Percentiles rank a stretch among this genome's conserved stretches.
Evolutionary conservation across 1,140 invertebrate genomes (phyloP).

Genomic region (Lordiphosa collinella): DNA sequence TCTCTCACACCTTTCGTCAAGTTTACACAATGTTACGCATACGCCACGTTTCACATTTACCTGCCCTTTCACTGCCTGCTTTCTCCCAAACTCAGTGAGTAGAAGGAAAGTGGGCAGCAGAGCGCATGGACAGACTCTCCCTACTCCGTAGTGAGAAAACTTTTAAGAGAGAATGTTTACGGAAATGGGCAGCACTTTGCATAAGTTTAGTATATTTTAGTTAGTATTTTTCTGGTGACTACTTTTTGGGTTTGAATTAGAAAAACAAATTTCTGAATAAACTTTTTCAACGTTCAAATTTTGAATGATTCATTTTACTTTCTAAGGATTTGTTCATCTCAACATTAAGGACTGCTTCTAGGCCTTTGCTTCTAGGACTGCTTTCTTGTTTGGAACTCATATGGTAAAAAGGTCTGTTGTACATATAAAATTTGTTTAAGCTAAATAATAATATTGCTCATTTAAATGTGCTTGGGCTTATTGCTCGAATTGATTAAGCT

Average conservation of each 20-base stretch:
- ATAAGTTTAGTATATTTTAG: conserved; percentile 2
- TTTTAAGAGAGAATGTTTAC: conserved; percentile 1
- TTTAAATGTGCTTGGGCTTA: no score
- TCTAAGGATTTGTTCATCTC: no score
- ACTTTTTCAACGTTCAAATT: no score
- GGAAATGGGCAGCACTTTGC: conserved; percentile 9
- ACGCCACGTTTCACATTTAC: conserved; percentile 25
- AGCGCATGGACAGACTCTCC: conserved; percentile 12
- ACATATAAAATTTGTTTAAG: no score
- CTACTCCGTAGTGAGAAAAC: neutral
- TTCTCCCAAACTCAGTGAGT: conserved; percentile 1
- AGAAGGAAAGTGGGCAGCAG: neutral
- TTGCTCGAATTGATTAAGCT: no score
- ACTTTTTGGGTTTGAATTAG: neutral
- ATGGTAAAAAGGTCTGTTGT: no score
- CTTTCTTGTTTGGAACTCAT: no score
- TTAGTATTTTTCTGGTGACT: neutral
- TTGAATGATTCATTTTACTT: no score
- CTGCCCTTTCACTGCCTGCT: conserved; percentile 18
- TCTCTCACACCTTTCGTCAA: conserved; percentile 42
- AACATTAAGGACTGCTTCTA: no score
- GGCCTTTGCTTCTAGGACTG: no score
- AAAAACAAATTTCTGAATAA: no score
- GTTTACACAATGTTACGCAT: conserved; percentile 36
- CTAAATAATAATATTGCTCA: no score